Percentiles rank a stretch among this genome's conserved stretches.
phyloP scores from a whole-genome alignment of 2,888 invertebrate species.

The Drosophila macrothrix region DNA sequence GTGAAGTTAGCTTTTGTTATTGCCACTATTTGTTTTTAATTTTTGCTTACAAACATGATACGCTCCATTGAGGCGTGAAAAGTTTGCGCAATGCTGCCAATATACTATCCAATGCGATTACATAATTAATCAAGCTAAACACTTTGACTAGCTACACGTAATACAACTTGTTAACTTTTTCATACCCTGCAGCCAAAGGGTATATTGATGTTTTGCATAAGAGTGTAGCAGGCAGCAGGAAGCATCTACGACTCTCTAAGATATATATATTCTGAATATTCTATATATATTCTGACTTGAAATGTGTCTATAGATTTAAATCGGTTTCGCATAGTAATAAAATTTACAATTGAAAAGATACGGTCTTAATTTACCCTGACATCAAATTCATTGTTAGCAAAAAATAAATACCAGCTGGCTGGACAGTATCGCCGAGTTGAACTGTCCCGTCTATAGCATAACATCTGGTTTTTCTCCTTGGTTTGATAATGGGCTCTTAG shows the following conservation, averaged over 20 bases:
- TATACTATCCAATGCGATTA: conserved; percentile 48
- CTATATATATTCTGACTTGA: too few species aligned
- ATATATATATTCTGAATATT: too few species aligned
- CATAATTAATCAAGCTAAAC: conserved; percentile 45
- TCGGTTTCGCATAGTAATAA: background rate
- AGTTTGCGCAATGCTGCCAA: conserved; percentile 59
- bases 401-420: background rate
- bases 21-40: conserved; percentile 20
- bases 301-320: background rate
- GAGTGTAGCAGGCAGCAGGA: background rate
- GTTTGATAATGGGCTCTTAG: conserved; percentile 1
- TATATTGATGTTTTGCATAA: background rate
- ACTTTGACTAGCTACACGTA: conserved; percentile 26
- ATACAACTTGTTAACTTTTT: conserved; percentile 16
- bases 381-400: background rate
- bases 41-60: conserved; percentile 52
- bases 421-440: background rate
- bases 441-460: background rate
- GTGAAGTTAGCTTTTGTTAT: conserved; percentile 17
- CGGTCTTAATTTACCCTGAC: background rate
- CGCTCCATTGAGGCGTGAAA: conserved; percentile 76
- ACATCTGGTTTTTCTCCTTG: conserved; percentile 1
- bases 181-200: background rate
- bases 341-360: background rate
- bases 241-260: background rate